phyloP scores from a whole-genome alignment of 2,113 vertebrate species.

The Ascaphus truei region DNA sequence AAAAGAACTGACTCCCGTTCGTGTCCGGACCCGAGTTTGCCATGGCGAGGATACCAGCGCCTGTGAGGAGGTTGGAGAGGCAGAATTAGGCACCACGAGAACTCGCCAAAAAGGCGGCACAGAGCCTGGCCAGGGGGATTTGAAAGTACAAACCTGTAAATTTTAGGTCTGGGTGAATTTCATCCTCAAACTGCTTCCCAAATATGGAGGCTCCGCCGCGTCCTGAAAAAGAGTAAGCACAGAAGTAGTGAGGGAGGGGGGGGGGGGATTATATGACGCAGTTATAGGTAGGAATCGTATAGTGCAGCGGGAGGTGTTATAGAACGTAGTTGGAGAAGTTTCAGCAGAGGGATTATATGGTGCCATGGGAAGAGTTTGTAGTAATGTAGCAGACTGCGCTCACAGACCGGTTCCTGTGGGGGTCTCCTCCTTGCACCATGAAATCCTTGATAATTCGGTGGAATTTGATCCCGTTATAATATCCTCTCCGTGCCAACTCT shows the following conservation, averaged over 20 bases:
- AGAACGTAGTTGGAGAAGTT: too few relatives aligned
- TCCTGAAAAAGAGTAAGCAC: constrained; percentile 56
- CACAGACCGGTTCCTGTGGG: constrained; percentile 93
- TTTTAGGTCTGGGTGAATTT: constrained; percentile 85
- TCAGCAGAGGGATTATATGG: too few relatives aligned
- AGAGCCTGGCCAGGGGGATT: too few relatives aligned
- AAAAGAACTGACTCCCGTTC: constrained; percentile 94
- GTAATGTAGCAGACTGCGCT: too few relatives aligned
- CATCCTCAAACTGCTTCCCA: constrained; percentile 95
- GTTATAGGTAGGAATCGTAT: too few relatives aligned
- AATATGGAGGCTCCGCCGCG: constrained; percentile 90
- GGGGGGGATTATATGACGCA: not conserved
- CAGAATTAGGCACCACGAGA: too few relatives aligned
- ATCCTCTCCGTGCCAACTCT: constrained; percentile 82
- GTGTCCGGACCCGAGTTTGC: constrained; percentile 91
- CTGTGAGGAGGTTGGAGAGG: constrained; percentile 62
- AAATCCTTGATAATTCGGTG: constrained; percentile 92
- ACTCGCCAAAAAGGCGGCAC: too few relatives aligned
- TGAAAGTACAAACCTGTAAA: constrained; percentile 75
- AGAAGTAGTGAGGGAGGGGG: not conserved
- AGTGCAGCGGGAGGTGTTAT: too few relatives aligned
- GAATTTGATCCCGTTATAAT: constrained; percentile 89
- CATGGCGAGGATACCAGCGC: constrained; percentile 93
- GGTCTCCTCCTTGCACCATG: constrained; percentile 95
- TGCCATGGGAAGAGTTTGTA: too few relatives aligned